Percentiles rank a stretch among this genome's conserved stretches.
Conservation (phyloP, 2,797 vertebrate genomes). For the Pseudopleuronectes americanus region DNA sequence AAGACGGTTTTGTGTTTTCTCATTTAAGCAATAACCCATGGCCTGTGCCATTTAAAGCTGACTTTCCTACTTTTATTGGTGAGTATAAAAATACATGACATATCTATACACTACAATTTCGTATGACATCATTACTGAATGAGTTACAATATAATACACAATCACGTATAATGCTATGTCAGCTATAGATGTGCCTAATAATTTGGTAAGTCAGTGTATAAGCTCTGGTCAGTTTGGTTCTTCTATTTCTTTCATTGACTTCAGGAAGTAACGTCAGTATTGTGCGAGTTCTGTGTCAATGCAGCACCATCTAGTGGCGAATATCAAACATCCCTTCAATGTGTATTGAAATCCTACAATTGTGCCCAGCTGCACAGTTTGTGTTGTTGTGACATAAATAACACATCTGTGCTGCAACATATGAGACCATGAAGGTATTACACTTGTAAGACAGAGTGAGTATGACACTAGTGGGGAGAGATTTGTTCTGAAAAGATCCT, state of each 20-base stretch:
- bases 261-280: background rate
- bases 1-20: conserved; percentile 7
- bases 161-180: background rate
- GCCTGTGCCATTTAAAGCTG: conserved; percentile 5
- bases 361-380: background rate
- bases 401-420: too few species aligned
- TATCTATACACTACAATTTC: background rate
- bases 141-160: too few species aligned
- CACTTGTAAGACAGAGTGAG: background rate
- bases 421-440: background rate
- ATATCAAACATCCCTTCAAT: background rate
- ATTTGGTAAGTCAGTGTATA: background rate
- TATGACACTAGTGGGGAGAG: too few species aligned
- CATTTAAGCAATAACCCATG: conserved; percentile 6
- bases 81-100: background rate
- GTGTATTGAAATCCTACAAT: background rate
- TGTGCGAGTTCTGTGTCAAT: conserved; percentile 1
- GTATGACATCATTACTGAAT: too few species aligned
- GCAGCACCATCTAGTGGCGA: conserved; percentile 61
- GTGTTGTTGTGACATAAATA: background rate
- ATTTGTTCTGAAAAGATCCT: conserved; percentile 16
- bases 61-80: background rate
- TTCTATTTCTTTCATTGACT: background rate
- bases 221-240: background rate
- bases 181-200: background rate